phyloP scores from a whole-genome alignment of 2,888 invertebrate genomes.

The Sicus ferrugineus region DNA sequence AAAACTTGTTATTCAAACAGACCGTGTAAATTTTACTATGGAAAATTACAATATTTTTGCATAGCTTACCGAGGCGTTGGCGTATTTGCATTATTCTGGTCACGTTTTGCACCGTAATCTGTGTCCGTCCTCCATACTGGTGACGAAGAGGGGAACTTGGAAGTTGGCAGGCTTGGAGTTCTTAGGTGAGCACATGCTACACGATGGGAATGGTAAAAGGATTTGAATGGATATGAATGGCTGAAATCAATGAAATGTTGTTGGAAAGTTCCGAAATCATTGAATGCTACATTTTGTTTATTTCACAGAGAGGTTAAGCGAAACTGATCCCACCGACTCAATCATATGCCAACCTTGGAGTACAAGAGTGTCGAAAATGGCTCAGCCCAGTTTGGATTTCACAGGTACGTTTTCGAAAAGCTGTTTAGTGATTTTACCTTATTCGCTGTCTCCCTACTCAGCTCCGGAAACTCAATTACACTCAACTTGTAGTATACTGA shows the following conservation, averaged over 20 bases:
- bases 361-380: constrained; percentile 86
- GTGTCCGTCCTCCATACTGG: constrained; percentile 89
- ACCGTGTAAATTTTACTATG: no score
- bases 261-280: constrained; percentile 10
- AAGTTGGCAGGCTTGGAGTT: constrained; percentile 95
- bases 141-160: constrained; percentile 94
- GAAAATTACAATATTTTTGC: constrained; percentile 39
- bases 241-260: no score
- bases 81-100: constrained; percentile 88
- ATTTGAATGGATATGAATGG: no score
- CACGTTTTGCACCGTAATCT: constrained; percentile 93
- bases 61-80: constrained; percentile 91
- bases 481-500: constrained; percentile 83
- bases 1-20: no score
- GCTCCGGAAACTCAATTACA: constrained; percentile 93
- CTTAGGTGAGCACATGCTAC: constrained; percentile 70
- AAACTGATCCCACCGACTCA: constrained; percentile 75
- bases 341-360: constrained; percentile 89
- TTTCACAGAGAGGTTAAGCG: constrained; percentile 73
- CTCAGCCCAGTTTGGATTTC: constrained; percentile 94
- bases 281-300: neutral
- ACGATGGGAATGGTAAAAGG: neutral
- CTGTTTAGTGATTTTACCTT: neutral
- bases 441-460: constrained; percentile 64
- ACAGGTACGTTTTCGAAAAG: constrained; percentile 70